Evolutionary conservation across 2,113 vertebrate genomes (phyloP).

Genomic region (Microtus ochrogaster): DNA sequence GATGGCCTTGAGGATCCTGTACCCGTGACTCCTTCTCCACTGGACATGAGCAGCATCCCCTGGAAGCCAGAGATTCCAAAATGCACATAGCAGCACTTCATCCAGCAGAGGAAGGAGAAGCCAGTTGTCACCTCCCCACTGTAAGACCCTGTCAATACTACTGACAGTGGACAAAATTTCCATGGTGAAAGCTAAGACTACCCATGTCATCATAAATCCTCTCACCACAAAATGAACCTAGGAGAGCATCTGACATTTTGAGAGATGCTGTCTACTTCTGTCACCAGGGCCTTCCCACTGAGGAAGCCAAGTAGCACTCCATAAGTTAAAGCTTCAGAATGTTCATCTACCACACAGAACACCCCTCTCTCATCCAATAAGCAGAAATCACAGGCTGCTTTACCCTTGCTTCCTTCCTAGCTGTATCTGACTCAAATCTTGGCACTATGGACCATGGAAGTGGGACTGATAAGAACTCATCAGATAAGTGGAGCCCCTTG

Average conservation of each 20-base stretch:
- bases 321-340: slow-evolving; percentile 93
- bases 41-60: slow-evolving; percentile 88
- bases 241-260: slow-evolving; percentile 94
- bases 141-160: slow-evolving; percentile 74
- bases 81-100: slow-evolving; percentile 90
- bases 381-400: slow-evolving; percentile 92
- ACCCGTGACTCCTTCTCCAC: slow-evolving; percentile 92
- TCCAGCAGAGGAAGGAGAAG: slow-evolving; percentile 89
- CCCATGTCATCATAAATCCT: slow-evolving; percentile 93
- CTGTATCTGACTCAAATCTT: slow-evolving; percentile 86
- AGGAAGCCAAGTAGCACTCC: slow-evolving; percentile 92
- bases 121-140: slow-evolving; percentile 35
- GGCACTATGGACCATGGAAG: background rate
- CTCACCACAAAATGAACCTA: slow-evolving; percentile 94
- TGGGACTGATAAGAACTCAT: slow-evolving; percentile 44
- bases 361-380: slow-evolving; percentile 92
- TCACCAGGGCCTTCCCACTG: slow-evolving; percentile 92
- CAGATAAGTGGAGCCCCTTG: slow-evolving; percentile 93
- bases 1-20: slow-evolving; percentile 90
- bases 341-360: slow-evolving; percentile 56
- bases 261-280: slow-evolving; percentile 94
- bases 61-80: slow-evolving; percentile 94
- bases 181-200: slow-evolving; percentile 95
- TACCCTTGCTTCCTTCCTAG: slow-evolving; percentile 87
- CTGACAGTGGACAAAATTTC: slow-evolving; percentile 85